phyloP scores from a whole-genome alignment of 2,113 vertebrate genomes.

The Cyanoliseus patagonus region DNA sequence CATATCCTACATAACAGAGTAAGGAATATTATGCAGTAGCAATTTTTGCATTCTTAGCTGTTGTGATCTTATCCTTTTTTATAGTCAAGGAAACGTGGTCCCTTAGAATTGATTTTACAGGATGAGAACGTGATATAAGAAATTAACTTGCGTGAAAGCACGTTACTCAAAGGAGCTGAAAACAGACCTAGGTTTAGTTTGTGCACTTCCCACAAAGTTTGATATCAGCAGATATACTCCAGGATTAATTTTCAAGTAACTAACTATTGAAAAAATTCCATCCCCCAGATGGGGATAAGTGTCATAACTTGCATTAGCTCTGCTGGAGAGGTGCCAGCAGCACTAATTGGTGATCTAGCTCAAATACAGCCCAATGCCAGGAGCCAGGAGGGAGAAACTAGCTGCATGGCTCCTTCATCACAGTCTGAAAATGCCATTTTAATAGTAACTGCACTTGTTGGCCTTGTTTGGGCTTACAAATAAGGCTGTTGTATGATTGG shows the following conservation, averaged over 20 bases:
- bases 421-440: not conserved
- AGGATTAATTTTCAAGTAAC: not conserved
- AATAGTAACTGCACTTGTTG: not conserved
- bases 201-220: not conserved
- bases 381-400: not conserved
- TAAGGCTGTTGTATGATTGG: not conserved
- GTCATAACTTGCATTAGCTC: not conserved
- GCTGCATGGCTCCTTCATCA: not conserved
- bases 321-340: not conserved
- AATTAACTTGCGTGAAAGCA: not conserved
- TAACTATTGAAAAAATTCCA: not conserved
- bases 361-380: not conserved
- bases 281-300: not conserved
- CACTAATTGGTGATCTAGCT: not conserved
- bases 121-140: not conserved
- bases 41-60: not conserved
- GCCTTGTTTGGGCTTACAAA: not conserved
- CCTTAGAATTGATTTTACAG: not conserved
- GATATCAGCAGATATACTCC: not conserved
- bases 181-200: not conserved
- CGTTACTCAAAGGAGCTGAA: not conserved
- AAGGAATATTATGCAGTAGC: not conserved
- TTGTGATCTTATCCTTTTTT: not conserved
- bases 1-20: accelerated
- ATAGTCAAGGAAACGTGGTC: not conserved